Conservation (phyloP, 1,140 invertebrate species). For the Drosophila athabasca region DNA sequence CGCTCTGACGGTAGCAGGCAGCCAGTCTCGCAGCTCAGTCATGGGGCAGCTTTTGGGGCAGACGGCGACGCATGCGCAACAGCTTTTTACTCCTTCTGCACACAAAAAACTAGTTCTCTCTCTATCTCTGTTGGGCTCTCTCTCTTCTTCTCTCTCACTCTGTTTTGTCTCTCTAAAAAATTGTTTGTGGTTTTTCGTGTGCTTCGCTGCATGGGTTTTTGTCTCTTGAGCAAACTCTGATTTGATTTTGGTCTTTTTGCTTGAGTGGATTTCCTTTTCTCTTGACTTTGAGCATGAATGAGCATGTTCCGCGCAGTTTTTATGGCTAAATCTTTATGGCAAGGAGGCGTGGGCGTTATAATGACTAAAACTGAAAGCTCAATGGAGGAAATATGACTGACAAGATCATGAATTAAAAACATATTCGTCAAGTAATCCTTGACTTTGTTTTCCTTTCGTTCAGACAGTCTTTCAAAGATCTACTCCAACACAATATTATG, state of each 20-base stretch:
- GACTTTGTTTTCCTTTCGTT: not conserved
- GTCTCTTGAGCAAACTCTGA: conserved; percentile 75
- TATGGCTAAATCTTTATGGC: conserved; percentile 44
- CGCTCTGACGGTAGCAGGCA: conserved; percentile 34
- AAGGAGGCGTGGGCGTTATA: conserved; percentile 35
- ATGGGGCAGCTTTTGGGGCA: conserved; percentile 34
- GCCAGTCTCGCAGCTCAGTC: no score
- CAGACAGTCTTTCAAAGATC: no score
- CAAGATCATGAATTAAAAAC: conserved; percentile 18
- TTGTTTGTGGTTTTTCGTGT: conserved; percentile 77
- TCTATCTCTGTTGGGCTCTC: conserved; percentile 23
- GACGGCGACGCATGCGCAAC: conserved; percentile 64
- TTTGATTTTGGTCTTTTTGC: conserved; percentile 71
- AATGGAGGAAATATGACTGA: not conserved
- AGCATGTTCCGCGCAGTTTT: conserved; percentile 41
- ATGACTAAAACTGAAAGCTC: conserved; percentile 52
- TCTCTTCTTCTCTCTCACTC: not conserved
- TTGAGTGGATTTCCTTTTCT: conserved; percentile 64
- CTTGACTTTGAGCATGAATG: conserved; percentile 70
- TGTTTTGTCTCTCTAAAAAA: conserved; percentile 50
- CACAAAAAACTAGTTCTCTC: conserved; percentile 34
- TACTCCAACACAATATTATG: no score
- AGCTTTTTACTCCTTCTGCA: conserved; percentile 71
- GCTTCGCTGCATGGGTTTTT: conserved; percentile 25
- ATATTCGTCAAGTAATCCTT: not conserved